A percentile compares a stretch with the other conserved stretches of the same genome.
Conservation (phyloP, 64 coral and sea anemone species). For the Stichodactyla mertensii region DNA sequence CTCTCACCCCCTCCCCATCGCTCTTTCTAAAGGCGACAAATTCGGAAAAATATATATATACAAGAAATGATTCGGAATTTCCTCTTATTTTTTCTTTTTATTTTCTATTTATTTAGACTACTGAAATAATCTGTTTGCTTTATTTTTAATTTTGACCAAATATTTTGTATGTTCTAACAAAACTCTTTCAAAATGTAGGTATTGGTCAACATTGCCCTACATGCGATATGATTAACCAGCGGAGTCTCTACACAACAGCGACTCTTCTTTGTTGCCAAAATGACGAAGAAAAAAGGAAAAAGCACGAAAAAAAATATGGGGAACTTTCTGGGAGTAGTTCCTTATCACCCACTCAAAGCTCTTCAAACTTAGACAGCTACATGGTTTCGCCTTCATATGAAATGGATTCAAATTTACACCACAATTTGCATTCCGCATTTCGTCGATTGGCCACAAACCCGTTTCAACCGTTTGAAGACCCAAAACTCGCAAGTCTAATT, state of each 20-base stretch:
- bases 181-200: not conserved
- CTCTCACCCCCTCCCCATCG: too few species aligned
- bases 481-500: slow-evolving; percentile 66
- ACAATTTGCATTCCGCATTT: slow-evolving; percentile 9
- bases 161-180: not conserved
- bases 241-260: not conserved
- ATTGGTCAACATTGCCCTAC: slow-evolving; percentile 10
- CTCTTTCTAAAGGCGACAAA: too few species aligned
- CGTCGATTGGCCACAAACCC: not conserved
- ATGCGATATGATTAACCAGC: slow-evolving; percentile 14
- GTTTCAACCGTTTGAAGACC: slow-evolving; percentile 20
- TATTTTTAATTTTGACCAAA: too few species aligned
- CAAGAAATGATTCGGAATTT: too few species aligned
- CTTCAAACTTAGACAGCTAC: not conserved
- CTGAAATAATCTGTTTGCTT: too few species aligned
- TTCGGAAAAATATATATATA: too few species aligned
- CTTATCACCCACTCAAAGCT: not conserved
- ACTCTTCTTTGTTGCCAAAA: not conserved
- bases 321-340: not conserved
- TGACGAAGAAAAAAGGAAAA: not conserved
- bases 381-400: not conserved
- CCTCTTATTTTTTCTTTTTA: too few species aligned
- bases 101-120: too few species aligned
- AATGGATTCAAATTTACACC: slow-evolving; percentile 1
- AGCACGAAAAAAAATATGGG: not conserved